Conservation (phyloP, 1,140 invertebrate species). For the Philotrypesis tridentata region DNA sequence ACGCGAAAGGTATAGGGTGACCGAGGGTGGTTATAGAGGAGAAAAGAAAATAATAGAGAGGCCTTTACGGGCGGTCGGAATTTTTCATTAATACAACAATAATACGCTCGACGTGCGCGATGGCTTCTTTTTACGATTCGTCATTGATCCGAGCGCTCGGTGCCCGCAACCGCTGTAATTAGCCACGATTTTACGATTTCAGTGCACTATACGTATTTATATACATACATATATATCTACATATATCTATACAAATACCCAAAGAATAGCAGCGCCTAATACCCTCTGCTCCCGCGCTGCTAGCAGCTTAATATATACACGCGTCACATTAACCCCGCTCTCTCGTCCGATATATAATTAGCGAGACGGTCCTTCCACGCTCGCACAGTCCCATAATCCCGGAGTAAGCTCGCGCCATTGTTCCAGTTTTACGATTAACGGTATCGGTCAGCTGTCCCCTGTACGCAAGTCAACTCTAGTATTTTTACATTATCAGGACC, state of each 20-base stretch:
- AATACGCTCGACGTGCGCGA: neutral
- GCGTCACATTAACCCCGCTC: neutral
- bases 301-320: neutral
- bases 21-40: neutral
- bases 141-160: conserved; percentile 13
- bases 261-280: neutral
- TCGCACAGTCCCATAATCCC: conserved; percentile 9
- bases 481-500: neutral
- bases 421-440: conserved; percentile 13
- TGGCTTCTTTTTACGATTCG: conserved; percentile 27
- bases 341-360: conserved; percentile 26
- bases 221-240: too few relatives aligned
- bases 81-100: conserved; percentile 35
- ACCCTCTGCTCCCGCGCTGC: neutral
- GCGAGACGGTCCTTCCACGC: neutral
- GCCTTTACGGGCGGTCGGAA: neutral
- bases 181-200: conserved; percentile 36
- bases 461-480: neutral
- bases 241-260: too few relatives aligned
- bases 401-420: conserved; percentile 25
- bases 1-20: too few relatives aligned
- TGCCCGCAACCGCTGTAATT: neutral
- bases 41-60: conserved; percentile 12
- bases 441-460: conserved; percentile 35
- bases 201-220: too few relatives aligned